Evolutionary conservation across 2,888 invertebrate genomes (phyloP).

Genomic region (Sminthurinus aureus): DNA sequence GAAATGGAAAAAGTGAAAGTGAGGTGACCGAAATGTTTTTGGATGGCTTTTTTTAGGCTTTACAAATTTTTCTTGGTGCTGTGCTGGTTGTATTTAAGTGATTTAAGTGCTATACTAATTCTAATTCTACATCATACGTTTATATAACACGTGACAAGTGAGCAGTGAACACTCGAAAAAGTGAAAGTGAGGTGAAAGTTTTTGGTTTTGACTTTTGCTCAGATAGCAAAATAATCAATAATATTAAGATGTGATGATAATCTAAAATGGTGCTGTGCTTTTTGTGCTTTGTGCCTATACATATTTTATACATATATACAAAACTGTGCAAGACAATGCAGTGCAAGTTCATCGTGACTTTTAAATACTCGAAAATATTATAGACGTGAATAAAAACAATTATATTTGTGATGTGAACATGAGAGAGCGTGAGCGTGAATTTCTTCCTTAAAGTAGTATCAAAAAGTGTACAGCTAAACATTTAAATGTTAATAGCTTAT

Average conservation of each 20-base stretch:
- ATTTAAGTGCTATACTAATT: too few species aligned
- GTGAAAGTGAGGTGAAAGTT: slow-evolving; percentile 25
- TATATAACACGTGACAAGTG: not conserved
- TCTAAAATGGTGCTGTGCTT: too few species aligned
- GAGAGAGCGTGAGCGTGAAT: not conserved
- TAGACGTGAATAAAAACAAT: not conserved
- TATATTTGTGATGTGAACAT: not conserved
- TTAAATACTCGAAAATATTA: too few species aligned
- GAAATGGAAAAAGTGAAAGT: not conserved
- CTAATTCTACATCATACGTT: too few species aligned
- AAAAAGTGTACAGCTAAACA: not conserved
- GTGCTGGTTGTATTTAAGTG: too few species aligned
- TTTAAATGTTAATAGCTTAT: slow-evolving; percentile 34
- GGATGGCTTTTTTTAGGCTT: not conserved
- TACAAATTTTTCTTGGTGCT: too few species aligned
- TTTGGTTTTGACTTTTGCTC: not conserved
- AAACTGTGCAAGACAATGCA: slow-evolving; percentile 41
- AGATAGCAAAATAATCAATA: too few species aligned
- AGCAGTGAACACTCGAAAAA: not conserved
- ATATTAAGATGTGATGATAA: too few species aligned
- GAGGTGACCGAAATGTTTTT: not conserved
- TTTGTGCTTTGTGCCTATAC: too few species aligned
- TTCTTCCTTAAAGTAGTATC: not conserved
- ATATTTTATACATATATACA: too few species aligned
- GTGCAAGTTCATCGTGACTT: slow-evolving; percentile 56